A percentile compares a stretch with the other conserved stretches of the same genome.
Evolutionary conservation across 1,140 invertebrate genomes (phyloP).

Genomic region (Diprion similis): DNA sequence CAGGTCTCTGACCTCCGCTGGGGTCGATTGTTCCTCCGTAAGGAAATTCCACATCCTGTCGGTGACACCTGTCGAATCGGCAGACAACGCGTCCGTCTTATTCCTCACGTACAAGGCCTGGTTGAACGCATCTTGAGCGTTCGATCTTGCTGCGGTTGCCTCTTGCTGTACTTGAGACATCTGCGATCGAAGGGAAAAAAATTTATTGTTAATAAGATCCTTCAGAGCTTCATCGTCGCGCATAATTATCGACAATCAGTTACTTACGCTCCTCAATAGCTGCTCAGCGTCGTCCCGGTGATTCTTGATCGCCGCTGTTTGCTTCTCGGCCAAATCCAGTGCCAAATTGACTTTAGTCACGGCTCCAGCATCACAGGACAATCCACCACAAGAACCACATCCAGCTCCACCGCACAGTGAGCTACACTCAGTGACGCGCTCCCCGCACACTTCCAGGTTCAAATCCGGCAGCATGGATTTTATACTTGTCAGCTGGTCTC

Average conservation of each 20-base stretch:
- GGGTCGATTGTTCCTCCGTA: slow-evolving; percentile 76
- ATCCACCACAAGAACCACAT: slow-evolving; percentile 88
- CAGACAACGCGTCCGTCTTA: slow-evolving; percentile 63
- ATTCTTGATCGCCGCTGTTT: slow-evolving; percentile 78
- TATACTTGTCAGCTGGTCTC: slow-evolving; percentile 71
- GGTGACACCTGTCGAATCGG: slow-evolving; percentile 66
- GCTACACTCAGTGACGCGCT: slow-evolving; percentile 86
- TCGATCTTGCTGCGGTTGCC: slow-evolving; percentile 63
- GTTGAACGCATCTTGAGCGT: slow-evolving; percentile 69
- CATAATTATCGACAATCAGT: neutral
- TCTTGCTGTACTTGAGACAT: slow-evolving; percentile 67
- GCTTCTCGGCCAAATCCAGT: slow-evolving; percentile 83
- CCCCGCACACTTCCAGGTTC: slow-evolving; percentile 91
- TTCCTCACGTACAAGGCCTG: slow-evolving; percentile 65
- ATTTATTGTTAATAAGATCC: slow-evolving; percentile 10
- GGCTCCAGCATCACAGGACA: slow-evolving; percentile 89
- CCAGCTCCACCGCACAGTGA: slow-evolving; percentile 92
- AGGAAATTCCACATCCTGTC: slow-evolving; percentile 79
- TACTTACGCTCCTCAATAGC: slow-evolving; percentile 67
- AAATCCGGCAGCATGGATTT: slow-evolving; percentile 80
- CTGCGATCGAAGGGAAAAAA: slow-evolving; percentile 42
- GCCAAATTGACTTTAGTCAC: slow-evolving; percentile 86
- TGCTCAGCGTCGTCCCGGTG: slow-evolving; percentile 82
- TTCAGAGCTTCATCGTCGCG: slow-evolving; percentile 14
- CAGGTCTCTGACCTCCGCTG: slow-evolving; percentile 79